Conservation (phyloP, 2,888 invertebrate genomes). For the Synergus gifuensis region DNA sequence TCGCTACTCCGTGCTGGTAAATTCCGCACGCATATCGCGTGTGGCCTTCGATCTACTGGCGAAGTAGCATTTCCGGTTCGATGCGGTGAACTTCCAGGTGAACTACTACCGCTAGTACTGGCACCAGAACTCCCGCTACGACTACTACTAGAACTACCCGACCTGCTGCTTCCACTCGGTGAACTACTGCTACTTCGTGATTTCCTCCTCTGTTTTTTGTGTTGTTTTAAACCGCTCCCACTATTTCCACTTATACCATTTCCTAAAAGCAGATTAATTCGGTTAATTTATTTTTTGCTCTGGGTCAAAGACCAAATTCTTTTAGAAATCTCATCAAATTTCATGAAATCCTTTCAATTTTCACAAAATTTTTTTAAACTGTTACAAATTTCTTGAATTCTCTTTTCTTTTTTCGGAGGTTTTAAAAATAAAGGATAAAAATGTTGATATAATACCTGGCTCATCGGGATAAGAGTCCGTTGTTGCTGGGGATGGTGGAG, state of each 20-base stretch:
- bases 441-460: slow-evolving; percentile 60
- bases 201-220: slow-evolving; percentile 75
- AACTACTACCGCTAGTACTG: slow-evolving; percentile 80
- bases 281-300: not conserved
- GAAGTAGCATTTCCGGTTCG: slow-evolving; percentile 78
- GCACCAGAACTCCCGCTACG: slow-evolving; percentile 79
- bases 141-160: slow-evolving; percentile 77
- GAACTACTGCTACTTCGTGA: slow-evolving; percentile 75
- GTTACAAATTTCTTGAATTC: no score
- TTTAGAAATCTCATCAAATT: no score
- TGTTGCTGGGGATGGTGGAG: slow-evolving; percentile 72
- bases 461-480: slow-evolving; percentile 73
- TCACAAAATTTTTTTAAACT: no score
- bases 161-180: slow-evolving; percentile 79
- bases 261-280: slow-evolving; percentile 22
- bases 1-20: slow-evolving; percentile 93
- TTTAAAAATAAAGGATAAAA: not conserved
- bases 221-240: slow-evolving; percentile 77
- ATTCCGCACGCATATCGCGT: slow-evolving; percentile 95
- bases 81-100: slow-evolving; percentile 80
- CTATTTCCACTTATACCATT: slow-evolving; percentile 68
- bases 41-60: slow-evolving; percentile 86
- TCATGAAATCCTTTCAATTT: no score
- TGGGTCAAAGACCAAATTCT: not conserved
- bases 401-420: not conserved